Percentiles rank a stretch among this genome's conserved stretches.
Evolutionary conservation across 1,140 invertebrate species (phyloP).

Genomic region (Branchinecta lynchi): DNA sequence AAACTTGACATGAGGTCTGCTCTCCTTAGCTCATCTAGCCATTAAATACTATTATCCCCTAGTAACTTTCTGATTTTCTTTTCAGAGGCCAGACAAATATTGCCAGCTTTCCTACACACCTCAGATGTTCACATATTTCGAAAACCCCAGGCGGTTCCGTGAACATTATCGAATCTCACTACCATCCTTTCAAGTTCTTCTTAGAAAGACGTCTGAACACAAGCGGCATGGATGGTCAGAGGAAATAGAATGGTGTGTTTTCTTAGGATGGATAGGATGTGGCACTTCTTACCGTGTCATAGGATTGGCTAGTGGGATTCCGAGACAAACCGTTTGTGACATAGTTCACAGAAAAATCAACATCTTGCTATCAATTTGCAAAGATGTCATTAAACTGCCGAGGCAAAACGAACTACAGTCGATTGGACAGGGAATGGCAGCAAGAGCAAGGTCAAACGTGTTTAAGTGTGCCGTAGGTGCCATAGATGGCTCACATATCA

Average conservation of each 20-base stretch:
- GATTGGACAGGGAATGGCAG: not conserved
- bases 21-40: no score
- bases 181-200: not conserved
- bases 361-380: not conserved
- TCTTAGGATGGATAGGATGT: not conserved
- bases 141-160: not conserved
- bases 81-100: no score
- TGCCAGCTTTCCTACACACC: no score
- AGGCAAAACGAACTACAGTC: not conserved
- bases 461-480: not conserved
- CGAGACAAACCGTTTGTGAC: constrained; percentile 1
- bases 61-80: no score
- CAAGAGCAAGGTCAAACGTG: not conserved
- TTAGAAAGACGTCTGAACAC: not conserved
- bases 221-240: not conserved
- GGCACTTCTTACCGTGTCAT: not conserved
- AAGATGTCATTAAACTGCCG: not conserved
- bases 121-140: constrained; percentile 9
- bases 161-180: not conserved
- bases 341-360: not conserved
- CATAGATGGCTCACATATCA: not conserved
- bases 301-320: not conserved
- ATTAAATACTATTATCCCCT: no score
- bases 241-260: not conserved
- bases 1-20: no score